A percentile compares a stretch with the other conserved stretches of the same genome.
phyloP scores from a whole-genome alignment of 1,140 invertebrate species.

The Cherax destructor region DNA sequence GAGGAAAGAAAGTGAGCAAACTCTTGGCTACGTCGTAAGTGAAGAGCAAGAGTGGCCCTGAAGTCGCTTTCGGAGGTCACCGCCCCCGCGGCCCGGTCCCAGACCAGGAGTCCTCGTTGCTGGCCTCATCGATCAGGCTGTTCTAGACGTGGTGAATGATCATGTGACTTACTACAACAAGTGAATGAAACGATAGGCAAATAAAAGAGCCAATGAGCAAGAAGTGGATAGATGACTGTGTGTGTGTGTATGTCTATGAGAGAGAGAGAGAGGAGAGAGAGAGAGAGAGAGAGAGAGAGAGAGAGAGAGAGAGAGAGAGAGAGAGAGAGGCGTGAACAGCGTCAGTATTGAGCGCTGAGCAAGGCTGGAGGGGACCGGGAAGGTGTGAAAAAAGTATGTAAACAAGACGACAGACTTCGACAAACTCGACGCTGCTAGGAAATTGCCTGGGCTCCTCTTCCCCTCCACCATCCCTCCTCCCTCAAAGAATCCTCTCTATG shows the following conservation, averaged over 20 bases:
- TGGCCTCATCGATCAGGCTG: too few species aligned
- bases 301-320: constrained; percentile 28
- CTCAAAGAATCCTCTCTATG: background rate
- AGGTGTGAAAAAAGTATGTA: constrained; percentile 62
- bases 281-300: background rate
- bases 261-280: constrained; percentile 11
- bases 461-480: background rate
- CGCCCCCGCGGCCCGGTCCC: too few species aligned
- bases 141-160: too few species aligned
- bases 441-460: background rate
- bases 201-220: too few species aligned
- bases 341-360: constrained; percentile 38
- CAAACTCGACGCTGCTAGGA: background rate
- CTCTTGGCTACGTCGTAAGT: too few species aligned
- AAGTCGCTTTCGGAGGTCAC: too few species aligned
- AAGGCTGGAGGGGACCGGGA: constrained; percentile 30
- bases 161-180: too few species aligned
- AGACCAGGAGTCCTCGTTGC: too few species aligned
- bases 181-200: too few species aligned
- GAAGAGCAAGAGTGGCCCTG: too few species aligned
- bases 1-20: too few species aligned
- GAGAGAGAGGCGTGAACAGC: constrained; percentile 4
- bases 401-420: constrained; percentile 48
- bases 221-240: background rate
- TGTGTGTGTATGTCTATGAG: constrained; percentile 10